Evolutionary conservation across 2,797 vertebrate genomes (phyloP), one percentile per base, ranked within the genome.

Genomic region (Buphagus erythrorhynchus): DNA sequence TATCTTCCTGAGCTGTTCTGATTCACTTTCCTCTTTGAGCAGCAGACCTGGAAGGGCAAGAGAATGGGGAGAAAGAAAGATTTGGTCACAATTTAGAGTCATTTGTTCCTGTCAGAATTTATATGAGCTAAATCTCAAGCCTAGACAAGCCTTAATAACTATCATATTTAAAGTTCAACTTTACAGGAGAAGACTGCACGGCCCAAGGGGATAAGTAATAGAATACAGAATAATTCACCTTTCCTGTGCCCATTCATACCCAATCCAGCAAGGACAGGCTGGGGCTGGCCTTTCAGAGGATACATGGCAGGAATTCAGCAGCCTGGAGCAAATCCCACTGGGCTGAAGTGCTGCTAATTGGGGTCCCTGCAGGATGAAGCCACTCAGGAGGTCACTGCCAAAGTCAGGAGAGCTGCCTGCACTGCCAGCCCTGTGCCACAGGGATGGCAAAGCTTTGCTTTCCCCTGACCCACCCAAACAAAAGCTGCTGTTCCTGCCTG

Each of bases 51-150:
- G 67, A 86, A 91, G 51, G 91, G 88, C 86, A 92, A 69, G 49
- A n/a, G 35, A 91, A 52, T 40, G 26, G 59, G 58, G 29, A 93
- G 52, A 63, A 81, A 74, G 87, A 75, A 90, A 90, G 58, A 73
- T 73, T 86, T 96, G 80, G 83, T 75, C 83, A 85, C 90, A 90
- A 76, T 94, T 96, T 86, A 87, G 76, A 76, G 90, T 61, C 71
- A 85, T 97, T 96, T 95, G 83, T 93, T 95, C 68, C 77, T 89
- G 94, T 93, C 95, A 95, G 93, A 94, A 96, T 96, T 94, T 95
- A 94, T 92, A 94, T 74, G 92, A 89, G 80, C 83, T 95, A 78
- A 94, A 92, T 90, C 92, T 96, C 63, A 88, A 92, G 90, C 51
- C 90, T 35, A 71, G 92, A 86, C 90, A 88, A 93, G 86, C 71